Evolutionary conservation across 92 coral and sea anemone genomes (phyloP).

Genomic region (Meandrina meandrites): DNA sequence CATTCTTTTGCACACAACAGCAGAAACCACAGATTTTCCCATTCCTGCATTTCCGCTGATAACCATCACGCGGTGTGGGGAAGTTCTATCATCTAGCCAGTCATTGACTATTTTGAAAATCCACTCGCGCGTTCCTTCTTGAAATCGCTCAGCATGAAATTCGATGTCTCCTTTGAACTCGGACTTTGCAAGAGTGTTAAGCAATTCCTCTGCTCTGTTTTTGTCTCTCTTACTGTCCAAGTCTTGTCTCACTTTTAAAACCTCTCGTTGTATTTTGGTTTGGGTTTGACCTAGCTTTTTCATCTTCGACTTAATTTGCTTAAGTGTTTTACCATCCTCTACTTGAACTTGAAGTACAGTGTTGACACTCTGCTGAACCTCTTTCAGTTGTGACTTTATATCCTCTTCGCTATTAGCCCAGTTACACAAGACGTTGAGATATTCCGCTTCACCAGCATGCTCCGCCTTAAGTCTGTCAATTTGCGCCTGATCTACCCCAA

Average conservation of each 20-base stretch:
- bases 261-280: too few species aligned
- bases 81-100: not conserved
- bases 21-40: slow-evolving; percentile 53
- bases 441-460: too few species aligned
- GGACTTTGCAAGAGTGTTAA: not conserved
- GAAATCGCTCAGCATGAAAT: not conserved
- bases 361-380: not conserved
- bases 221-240: slow-evolving; percentile 33
- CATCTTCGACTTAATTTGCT: too few species aligned
- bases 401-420: too few species aligned
- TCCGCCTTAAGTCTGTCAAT: too few species aligned
- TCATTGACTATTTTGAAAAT: slow-evolving; percentile 20
- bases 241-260: not conserved
- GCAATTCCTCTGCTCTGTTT: not conserved
- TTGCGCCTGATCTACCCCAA: too few species aligned
- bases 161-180: not conserved
- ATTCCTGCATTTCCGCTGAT: not conserved
- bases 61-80: not conserved
- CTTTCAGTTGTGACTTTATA: not conserved
- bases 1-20: slow-evolving; percentile 34
- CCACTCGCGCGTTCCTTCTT: slow-evolving; percentile 56
- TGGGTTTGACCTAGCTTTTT: too few species aligned
- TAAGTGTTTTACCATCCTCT: too few species aligned
- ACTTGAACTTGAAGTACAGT: too few species aligned
- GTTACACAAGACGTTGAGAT: too few species aligned